Percentiles rank a stretch among this genome's conserved stretches.
These are phyloP conservation scores for Tachysurus vachellii DNA, from an alignment of 2,113 vertebrate genomes.

Conservation along the genomic window DNA sequence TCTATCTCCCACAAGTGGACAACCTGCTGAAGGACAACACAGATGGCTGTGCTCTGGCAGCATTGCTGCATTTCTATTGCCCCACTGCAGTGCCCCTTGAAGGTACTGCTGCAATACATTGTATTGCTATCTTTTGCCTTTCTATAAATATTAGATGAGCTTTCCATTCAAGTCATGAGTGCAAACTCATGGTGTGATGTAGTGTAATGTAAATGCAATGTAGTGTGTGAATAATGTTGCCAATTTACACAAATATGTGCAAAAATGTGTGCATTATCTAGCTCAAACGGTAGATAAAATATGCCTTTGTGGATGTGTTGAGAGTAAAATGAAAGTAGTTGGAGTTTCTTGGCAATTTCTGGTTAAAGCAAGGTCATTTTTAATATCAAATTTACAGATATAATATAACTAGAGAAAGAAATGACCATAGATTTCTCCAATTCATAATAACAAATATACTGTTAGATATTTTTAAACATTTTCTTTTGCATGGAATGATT, in stretches of 20 bases:
- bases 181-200: not conserved
- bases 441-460: not conserved
- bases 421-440: not conserved
- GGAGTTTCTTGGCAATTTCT: not conserved
- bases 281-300: not conserved
- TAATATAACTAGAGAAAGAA: not conserved
- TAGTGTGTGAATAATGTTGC: not conserved
- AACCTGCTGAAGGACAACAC: slow-evolving; percentile 93
- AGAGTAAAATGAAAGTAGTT: not conserved
- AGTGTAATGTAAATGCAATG: not conserved
- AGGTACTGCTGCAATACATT: slow-evolving; percentile 70
- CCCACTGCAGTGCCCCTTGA: slow-evolving; percentile 84
- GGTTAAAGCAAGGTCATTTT: not conserved
- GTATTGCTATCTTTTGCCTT: not conserved
- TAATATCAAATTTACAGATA: not conserved
- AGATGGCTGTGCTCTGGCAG: slow-evolving; percentile 88
- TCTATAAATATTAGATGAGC: not conserved
- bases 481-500: not conserved
- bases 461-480: not conserved
- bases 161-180: not conserved
- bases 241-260: not conserved
- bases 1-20: slow-evolving; percentile 88
- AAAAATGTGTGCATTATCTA: not conserved
- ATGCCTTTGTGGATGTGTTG: not conserved
- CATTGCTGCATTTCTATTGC: slow-evolving; percentile 96